Base-by-base conservation (phyloP, 2,888 invertebrate genomes). In the Brachypalpus laphriformis region DNA sequence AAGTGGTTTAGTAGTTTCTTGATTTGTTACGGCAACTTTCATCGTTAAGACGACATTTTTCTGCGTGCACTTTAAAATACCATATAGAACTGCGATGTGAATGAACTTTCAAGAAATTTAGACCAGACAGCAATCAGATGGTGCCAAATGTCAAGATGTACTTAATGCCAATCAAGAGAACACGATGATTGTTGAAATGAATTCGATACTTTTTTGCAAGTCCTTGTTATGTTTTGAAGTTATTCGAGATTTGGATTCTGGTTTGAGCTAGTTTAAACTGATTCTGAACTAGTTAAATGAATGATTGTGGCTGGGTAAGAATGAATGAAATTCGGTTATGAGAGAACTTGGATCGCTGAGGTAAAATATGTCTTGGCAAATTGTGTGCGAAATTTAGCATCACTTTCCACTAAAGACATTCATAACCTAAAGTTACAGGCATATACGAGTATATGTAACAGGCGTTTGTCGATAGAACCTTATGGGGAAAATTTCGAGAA, bases 141-240 rank as follows among this genome's bases (percentile, higher is more conserved):
- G 49, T 66, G 51, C 66, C 82, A 82, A 77, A 78, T 65, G 74
- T 80, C 74, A 80, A 78, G 78, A 83, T 80, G 74, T 74, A 28
- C 72, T 82, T 68, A 74, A 56, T 74, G 78, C 54, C 83, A 83
- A 49, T 78, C 82, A 78, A 70, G 37, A 31, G 20, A 56, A 66
- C 77, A 51, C 65, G 42, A 57, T 47, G 63, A 71, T 65, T 45
- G 37, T 66, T 2, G 42, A 78, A 83, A 83, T 74, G 80, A 78
- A 78, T 83, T 83, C 42, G 49, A 3, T 25, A 74, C 14, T 34
- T 56, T 28, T 40, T 31, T 28, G 57, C 49, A 51, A 70, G 40
- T 75, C 78, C 83, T 83, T 78, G 47, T 49, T 61, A 54, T 16
- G 28, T 61, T 51, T 3, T n/a, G 42, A 22, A 18, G 66, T 42